These are phyloP conservation scores for Micropoecilia bifurca DNA, from an alignment of 2,797 vertebrate genomes.

Conservation along the genomic window DNA sequence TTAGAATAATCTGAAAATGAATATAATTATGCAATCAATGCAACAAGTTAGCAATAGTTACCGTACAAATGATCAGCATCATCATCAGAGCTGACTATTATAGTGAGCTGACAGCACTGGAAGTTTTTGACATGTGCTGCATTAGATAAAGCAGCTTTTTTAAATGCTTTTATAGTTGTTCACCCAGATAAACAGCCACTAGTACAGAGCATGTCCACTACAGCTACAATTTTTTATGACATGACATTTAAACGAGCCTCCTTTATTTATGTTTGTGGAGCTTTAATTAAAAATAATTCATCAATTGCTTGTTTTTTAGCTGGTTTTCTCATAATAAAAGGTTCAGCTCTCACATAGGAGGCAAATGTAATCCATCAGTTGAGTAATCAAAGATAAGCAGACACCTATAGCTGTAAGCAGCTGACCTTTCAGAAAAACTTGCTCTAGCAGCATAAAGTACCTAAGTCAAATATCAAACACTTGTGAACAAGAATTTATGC, in stretches of 20 bases:
- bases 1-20: neutral
- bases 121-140: neutral
- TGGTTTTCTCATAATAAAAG: slow-evolving; percentile 1
- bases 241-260: neutral
- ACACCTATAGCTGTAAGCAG: slow-evolving; percentile 18
- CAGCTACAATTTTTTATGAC: neutral
- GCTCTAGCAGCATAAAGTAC: slow-evolving; percentile 26
- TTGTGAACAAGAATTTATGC: slow-evolving; percentile 23
- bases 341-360: slow-evolving; percentile 8
- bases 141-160: neutral
- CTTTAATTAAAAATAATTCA: slow-evolving; percentile 16
- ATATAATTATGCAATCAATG: neutral
- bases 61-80: neutral
- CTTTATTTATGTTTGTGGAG: neutral
- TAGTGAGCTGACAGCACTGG: neutral
- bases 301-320: neutral
- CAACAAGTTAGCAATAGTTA: neutral
- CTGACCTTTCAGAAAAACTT: slow-evolving; percentile 44
- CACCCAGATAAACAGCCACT: neutral
- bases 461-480: slow-evolving; percentile 24
- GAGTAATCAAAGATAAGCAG: slow-evolving; percentile 38
- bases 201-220: neutral
- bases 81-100: neutral
- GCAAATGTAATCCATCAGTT: slow-evolving; percentile 33
- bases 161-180: neutral